Evolutionary conservation across 2,888 invertebrate genomes (phyloP).

Genomic region (Caenorhabditis sp.): DNA sequence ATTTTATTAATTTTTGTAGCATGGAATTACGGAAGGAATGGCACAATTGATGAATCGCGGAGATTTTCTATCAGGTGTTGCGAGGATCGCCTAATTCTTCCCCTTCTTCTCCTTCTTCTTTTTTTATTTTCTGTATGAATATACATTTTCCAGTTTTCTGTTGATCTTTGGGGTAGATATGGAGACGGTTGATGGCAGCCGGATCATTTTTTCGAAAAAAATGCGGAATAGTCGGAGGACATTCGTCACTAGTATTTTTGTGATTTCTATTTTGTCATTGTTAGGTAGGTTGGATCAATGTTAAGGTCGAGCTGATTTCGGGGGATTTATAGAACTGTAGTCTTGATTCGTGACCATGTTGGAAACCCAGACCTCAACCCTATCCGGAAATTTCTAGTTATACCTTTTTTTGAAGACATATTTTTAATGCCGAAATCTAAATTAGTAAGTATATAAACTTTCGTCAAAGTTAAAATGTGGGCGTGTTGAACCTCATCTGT

Average conservation of each 20-base stretch:
- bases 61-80: slow-evolving; percentile 22
- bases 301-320: neutral
- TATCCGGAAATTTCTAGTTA: too few relatives aligned
- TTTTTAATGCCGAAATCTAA: too few relatives aligned
- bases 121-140: slow-evolving; percentile 1
- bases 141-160: neutral
- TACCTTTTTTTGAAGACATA: too few relatives aligned
- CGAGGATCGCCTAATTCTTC: slow-evolving; percentile 13
- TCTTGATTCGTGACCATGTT: too few relatives aligned
- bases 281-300: slow-evolving; percentile 1
- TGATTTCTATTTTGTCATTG: neutral
- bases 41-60: slow-evolving; percentile 19
- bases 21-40: slow-evolving; percentile 33
- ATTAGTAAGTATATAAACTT: too few relatives aligned
- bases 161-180: neutral
- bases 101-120: slow-evolving; percentile 6
- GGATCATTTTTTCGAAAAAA: neutral
- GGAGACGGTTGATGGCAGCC: neutral
- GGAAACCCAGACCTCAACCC: too few relatives aligned
- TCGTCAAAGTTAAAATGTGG: too few relatives aligned
- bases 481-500: too few relatives aligned
- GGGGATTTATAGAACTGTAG: neutral
- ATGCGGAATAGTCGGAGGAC: neutral
- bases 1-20: slow-evolving; percentile 15
- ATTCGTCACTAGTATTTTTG: neutral